Evolutionary conservation across 53 echinoderm and acorn worm genomes (phyloP), one percentile per base, ranked within the genome.

Genomic region (Actinopyga echinites): DNA sequence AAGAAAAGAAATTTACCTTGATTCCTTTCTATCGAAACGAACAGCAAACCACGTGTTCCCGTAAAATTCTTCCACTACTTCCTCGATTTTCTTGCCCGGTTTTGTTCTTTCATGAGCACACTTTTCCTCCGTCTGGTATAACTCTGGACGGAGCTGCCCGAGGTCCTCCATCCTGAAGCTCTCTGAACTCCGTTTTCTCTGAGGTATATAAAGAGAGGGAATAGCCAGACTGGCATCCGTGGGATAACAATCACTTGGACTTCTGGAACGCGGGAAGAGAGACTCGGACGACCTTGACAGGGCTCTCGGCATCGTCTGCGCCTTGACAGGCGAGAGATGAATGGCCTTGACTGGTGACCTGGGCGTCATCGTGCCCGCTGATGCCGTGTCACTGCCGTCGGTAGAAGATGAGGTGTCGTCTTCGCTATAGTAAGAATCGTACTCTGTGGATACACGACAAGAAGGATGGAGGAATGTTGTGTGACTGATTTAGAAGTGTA

Each of bases 391-490:
- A 61, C 89, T 89, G 34, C 89, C 95, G 38, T 95, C 95, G 20
- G 90, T 83, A 42, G 95, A 95, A 30, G 92, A 92, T 32, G 88
- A 88, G 19, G 87, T 85, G n/a, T 92, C 92, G 79, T 90, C 93
- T 79, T 95, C 92, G 45, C 92, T 95, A 57, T 95, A 95, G 79
- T 95, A 95, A 1, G 95, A 88, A 79, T 95, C 95, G 64, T 85
- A 83, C 12, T 91, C 95, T 94, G 33, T 6, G 57, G 40, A 86
- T 49, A 49, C 49, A 49, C 17, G 49, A 49, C 49, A 49, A 49
- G 49, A 15, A 13, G 2, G 49, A 49, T 15, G 49, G 7, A 49
- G 49, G 49, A 49, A 49, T 49, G 49, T 3, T 49, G 17, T 49
- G 49, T 17, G 17, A 49, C 49, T 49, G 17, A 44, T 15, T 6